Evolutionary conservation across 2,113 vertebrate species (phyloP).

Genomic region (Aegotheles bennettii): DNA sequence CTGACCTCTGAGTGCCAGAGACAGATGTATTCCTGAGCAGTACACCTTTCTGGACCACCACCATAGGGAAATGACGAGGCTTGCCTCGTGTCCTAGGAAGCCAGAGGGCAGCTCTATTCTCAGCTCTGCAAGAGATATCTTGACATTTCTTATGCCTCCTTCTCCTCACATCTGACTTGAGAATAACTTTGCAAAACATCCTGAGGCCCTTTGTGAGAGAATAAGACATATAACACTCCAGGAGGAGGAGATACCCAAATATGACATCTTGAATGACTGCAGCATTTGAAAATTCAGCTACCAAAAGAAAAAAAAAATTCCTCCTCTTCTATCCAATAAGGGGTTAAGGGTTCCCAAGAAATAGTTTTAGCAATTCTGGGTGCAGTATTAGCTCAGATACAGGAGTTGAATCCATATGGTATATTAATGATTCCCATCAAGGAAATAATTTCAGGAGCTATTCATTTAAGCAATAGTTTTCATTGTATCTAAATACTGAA

Average conservation of each 20-base stretch:
- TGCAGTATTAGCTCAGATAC: neutral
- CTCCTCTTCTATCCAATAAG: neutral
- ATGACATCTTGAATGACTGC: neutral
- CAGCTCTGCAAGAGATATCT: neutral
- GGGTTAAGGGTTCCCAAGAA: neutral
- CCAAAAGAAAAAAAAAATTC: neutral
- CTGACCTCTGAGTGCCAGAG: neutral
- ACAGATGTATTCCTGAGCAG: neutral
- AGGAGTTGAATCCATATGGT: neutral
- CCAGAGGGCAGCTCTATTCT: neutral
- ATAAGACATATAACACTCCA: neutral
- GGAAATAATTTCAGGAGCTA: conserved; percentile 26
- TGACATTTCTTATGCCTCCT: neutral
- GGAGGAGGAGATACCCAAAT: neutral
- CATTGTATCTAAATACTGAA: conserved; percentile 11
- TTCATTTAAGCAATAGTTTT: conserved; percentile 34
- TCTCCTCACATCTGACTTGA: neutral
- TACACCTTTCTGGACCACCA: neutral
- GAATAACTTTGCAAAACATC: neutral
- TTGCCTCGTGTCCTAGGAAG: neutral
- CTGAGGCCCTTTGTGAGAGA: neutral
- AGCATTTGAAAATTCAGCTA: neutral
- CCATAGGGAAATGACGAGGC: neutral
- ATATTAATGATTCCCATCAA: neutral
- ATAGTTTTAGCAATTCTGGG: neutral